These are phyloP conservation scores for Exocentrus adspersus DNA, from an alignment of 2,888 invertebrate genomes.

Conservation along the genomic window DNA sequence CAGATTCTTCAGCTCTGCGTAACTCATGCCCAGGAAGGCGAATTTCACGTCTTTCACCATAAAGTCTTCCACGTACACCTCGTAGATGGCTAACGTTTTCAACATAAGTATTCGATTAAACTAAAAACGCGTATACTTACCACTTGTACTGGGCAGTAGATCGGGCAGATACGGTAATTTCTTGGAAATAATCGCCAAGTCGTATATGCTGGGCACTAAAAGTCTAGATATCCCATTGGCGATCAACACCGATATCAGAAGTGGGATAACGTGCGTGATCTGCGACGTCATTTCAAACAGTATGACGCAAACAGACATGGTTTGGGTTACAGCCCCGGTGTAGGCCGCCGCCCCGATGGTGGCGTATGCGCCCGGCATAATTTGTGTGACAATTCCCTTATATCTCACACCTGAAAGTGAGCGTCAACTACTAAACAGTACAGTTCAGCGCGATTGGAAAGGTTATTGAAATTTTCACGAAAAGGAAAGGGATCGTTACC, in stretches of 20 bases:
- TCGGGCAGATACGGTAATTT: conserved; percentile 96
- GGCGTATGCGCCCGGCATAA: conserved; percentile 94
- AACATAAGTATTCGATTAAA: no score
- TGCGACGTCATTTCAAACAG: conserved; percentile 98
- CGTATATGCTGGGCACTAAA: conserved; percentile 95
- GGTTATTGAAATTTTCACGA: no score
- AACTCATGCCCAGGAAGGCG: conserved; percentile 90
- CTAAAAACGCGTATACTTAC: conserved; percentile 40
- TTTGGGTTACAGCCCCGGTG: conserved; percentile 95
- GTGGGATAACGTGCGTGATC: conserved; percentile 92
- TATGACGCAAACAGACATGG: conserved; percentile 93
- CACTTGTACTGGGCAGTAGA: conserved; percentile 84
- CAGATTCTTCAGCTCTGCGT: conserved; percentile 83
- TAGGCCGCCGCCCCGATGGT: conserved; percentile 95
- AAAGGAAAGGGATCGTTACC: conserved; percentile 53
- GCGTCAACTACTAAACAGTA: neutral
- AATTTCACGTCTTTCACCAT: conserved; percentile 90
- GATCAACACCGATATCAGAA: conserved; percentile 93
- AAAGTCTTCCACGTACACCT: conserved; percentile 93
- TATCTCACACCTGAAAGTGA: conserved; percentile 77
- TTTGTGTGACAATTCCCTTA: conserved; percentile 82
- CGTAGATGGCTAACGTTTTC: conserved; percentile 82
- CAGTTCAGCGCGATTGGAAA: no score
- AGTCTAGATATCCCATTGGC: conserved; percentile 92
- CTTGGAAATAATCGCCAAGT: conserved; percentile 95